A percentile compares a stretch with the other conserved stretches of the same genome.
Conservation (phyloP, 2,797 vertebrate genomes). For the Sebastes miniatus region DNA sequence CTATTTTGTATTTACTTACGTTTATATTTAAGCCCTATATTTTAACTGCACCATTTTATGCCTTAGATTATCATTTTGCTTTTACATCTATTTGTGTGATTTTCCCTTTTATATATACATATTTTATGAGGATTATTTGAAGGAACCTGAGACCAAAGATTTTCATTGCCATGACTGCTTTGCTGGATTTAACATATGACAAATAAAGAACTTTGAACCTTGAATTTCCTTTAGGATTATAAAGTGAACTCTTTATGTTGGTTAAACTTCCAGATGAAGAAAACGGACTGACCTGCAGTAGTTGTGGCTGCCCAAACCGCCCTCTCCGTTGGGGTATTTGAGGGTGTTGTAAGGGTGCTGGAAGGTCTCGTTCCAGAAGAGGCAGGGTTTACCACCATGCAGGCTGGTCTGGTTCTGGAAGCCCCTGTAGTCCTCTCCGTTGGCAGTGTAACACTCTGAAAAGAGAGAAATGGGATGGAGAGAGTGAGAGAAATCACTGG, state of each 20-base stretch:
- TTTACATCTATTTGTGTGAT: no score
- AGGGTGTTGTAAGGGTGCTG: conserved; percentile 96
- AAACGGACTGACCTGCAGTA: conserved; percentile 89
- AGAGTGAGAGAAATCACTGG: background rate
- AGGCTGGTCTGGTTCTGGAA: conserved; percentile 92
- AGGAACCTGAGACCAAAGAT: no score
- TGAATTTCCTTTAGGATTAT: no score
- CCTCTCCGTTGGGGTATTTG: conserved; percentile 95
- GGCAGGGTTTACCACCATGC: conserved; percentile 90
- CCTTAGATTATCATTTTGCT: no score
- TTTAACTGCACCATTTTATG: no score
- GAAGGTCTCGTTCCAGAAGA: conserved; percentile 98
- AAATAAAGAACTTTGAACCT: no score
- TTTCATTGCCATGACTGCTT: no score
- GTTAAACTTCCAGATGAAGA: background rate
- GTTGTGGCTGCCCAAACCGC: conserved; percentile 95
- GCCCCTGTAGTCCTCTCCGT: conserved; percentile 94
- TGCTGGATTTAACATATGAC: no score
- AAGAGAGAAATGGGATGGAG: conserved; percentile 24
- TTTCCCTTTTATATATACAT: no score
- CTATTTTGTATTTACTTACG: no score
- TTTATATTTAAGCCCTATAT: no score
- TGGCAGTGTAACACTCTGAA: conserved; percentile 95
- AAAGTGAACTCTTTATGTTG: rapidly evolving
- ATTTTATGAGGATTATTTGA: no score